phyloP scores from a whole-genome alignment of 2,797 vertebrate species.

The Onychomys torridus region DNA sequence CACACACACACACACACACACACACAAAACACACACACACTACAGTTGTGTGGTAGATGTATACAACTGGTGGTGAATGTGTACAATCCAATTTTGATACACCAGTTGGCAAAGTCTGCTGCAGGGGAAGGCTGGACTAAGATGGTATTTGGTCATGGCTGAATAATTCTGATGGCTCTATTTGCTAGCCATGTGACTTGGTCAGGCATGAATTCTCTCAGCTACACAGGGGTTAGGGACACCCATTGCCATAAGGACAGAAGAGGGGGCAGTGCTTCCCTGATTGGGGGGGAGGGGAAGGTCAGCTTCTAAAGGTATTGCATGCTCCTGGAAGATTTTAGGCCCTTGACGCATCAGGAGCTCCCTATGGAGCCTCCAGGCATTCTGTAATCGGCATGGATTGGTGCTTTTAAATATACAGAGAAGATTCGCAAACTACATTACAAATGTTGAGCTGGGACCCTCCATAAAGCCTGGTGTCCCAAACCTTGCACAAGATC shows the following conservation, averaged over 20 bases:
- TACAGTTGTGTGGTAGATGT: not conserved
- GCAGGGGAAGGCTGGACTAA: not conserved
- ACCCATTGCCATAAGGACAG: accelerated
- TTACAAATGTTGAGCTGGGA: accelerated
- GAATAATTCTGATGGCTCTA: no score
- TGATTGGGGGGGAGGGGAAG: accelerated
- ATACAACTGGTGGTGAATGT: accelerated
- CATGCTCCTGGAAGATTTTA: not conserved
- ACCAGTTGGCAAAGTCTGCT: accelerated
- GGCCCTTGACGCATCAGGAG: no score
- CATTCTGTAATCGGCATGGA: accelerated
- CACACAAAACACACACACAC: no score
- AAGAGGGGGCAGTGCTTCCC: no score
- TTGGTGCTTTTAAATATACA: accelerated
- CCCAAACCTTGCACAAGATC: accelerated
- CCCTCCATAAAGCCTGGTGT: accelerated
- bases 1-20: not conserved
- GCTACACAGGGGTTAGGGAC: not conserved
- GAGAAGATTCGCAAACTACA: not conserved
- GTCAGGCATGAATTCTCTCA: not conserved
- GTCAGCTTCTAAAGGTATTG: not conserved
- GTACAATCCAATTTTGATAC: not conserved
- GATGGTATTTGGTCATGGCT: accelerated
- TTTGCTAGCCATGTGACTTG: accelerated
- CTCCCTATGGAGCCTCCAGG: accelerated